These are phyloP conservation scores for Lates calcarifer DNA, from an alignment of 2,113 vertebrate species.

Conservation along the genomic window DNA sequence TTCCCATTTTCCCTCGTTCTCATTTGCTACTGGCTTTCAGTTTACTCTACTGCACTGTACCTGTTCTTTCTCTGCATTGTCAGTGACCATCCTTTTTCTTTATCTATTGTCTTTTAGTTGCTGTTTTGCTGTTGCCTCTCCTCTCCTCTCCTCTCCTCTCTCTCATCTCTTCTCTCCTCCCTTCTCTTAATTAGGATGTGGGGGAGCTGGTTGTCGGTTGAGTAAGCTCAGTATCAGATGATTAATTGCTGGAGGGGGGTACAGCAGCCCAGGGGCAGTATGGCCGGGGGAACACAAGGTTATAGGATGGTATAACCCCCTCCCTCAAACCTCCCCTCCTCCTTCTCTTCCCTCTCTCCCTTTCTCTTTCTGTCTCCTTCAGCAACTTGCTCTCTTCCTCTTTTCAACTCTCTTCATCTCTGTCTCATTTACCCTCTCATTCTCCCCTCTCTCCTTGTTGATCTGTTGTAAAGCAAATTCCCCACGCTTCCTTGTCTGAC, in stretches of 20 bases:
- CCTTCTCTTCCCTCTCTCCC: slow-evolving; percentile 21
- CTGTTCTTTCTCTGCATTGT: slow-evolving; percentile 35
- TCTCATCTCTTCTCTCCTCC: slow-evolving; percentile 33
- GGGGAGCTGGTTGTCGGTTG: slow-evolving; percentile 81
- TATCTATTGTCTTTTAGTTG: slow-evolving; percentile 32
- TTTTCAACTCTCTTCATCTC: slow-evolving; percentile 66
- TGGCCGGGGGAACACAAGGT: slow-evolving; percentile 82
- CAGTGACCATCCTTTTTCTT: slow-evolving; percentile 44
- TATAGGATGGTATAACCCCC: slow-evolving; percentile 67
- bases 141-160: slow-evolving; percentile 13
- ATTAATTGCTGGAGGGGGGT: slow-evolving; percentile 86
- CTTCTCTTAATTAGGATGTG: slow-evolving; percentile 84
- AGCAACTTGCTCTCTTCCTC: slow-evolving; percentile 45
- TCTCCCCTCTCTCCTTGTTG: slow-evolving; percentile 70
- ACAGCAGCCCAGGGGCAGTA: slow-evolving; percentile 73
- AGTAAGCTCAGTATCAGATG: slow-evolving; percentile 87
- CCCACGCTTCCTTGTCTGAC: slow-evolving; percentile 62
- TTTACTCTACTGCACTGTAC: slow-evolving; percentile 4
- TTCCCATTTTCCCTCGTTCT: slow-evolving; percentile 50
- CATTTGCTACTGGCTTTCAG: slow-evolving; percentile 26
- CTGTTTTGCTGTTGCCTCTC: slow-evolving; percentile 12
- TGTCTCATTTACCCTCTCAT: slow-evolving; percentile 73
- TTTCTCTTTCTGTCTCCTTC: slow-evolving; percentile 55
- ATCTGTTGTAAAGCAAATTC: slow-evolving; percentile 68
- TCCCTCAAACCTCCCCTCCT: not conserved